These are phyloP conservation scores for Echeneis naucrates DNA, from an alignment of 2,797 vertebrate species.

Conservation along the genomic window DNA sequence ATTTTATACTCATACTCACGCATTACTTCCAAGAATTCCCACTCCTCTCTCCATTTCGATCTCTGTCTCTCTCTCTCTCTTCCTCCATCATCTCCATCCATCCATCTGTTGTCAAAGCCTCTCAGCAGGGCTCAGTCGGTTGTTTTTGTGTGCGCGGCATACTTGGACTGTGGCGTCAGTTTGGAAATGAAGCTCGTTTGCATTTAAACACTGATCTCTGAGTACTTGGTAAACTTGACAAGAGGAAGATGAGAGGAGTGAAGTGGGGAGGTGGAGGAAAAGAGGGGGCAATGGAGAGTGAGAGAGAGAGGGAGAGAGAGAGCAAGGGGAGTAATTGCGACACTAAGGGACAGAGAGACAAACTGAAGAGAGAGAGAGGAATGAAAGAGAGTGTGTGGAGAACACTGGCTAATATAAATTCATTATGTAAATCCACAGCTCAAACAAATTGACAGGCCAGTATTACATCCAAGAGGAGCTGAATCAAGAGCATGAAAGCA, in stretches of 20 bases:
- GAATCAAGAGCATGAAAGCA: slow-evolving; percentile 84
- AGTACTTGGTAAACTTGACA: slow-evolving; percentile 78
- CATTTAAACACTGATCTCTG: slow-evolving; percentile 81
- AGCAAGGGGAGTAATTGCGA: slow-evolving; percentile 55
- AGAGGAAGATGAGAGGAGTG: slow-evolving; percentile 66
- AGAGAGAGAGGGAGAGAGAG: slow-evolving; percentile 29
- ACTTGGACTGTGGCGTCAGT: slow-evolving; percentile 80
- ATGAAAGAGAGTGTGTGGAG: slow-evolving; percentile 64
- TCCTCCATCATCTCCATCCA: slow-evolving; percentile 72
- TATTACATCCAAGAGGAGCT: slow-evolving; percentile 84
- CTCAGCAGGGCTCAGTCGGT: slow-evolving; percentile 69
- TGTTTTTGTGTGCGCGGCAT: slow-evolving; percentile 72
- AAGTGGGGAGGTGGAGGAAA: slow-evolving; percentile 23
- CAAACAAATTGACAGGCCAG: slow-evolving; percentile 86
- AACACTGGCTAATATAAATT: slow-evolving; percentile 85
- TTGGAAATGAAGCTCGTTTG: slow-evolving; percentile 80
- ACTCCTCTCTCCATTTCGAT: slow-evolving; percentile 48
- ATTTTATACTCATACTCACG: slow-evolving; percentile 52
- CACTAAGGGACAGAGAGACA: slow-evolving; percentile 45
- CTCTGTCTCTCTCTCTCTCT: slow-evolving; percentile 37
- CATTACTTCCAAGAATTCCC: slow-evolving; percentile 61
- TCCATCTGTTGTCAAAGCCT: slow-evolving; percentile 73
- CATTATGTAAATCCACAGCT: slow-evolving; percentile 87
- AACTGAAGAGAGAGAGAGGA: slow-evolving; percentile 29
- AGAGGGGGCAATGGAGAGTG: slow-evolving; percentile 24